A percentile compares a stretch with the other conserved stretches of the same genome.
These are phyloP conservation scores for Aradus depressus DNA, from an alignment of 2,888 invertebrate genomes.

Conservation along the genomic window DNA sequence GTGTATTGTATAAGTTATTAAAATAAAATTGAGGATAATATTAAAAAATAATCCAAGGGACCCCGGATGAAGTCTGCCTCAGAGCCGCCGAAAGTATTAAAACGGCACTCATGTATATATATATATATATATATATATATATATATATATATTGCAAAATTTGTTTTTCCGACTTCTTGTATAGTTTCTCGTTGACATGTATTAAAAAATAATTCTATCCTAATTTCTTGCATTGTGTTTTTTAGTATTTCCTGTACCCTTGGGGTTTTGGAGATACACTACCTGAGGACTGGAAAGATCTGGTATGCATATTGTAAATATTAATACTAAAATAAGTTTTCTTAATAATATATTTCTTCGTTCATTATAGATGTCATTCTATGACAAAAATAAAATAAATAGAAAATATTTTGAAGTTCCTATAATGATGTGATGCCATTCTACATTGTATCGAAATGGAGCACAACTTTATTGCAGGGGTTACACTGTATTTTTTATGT, in stretches of 20 bases:
- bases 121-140: conserved; percentile 1
- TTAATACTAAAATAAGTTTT: background rate
- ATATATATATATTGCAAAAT: background rate
- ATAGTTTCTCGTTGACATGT: background rate
- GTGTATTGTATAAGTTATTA: no score
- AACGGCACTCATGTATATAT: no score
- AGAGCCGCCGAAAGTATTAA: no score
- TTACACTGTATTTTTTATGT: no score
- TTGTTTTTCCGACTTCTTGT: background rate
- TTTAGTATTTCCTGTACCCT: conserved; percentile 31
- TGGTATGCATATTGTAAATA: conserved; percentile 24
- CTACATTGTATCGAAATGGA: no score
- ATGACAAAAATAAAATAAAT: background rate
- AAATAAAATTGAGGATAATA: no score
- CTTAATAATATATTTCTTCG: background rate
- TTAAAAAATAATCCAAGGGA: no score
- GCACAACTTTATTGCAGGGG: no score
- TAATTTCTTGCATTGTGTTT: conserved; percentile 8
- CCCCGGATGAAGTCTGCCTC: no score
- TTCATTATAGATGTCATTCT: background rate
- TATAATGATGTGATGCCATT: no score
- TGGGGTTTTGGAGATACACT: conserved; percentile 30
- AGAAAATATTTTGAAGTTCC: background rate
- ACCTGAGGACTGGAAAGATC: conserved; percentile 28
- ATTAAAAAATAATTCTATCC: background rate